Conservation (phyloP, 2,888 invertebrate genomes). For the Xanthia icteritia region DNA sequence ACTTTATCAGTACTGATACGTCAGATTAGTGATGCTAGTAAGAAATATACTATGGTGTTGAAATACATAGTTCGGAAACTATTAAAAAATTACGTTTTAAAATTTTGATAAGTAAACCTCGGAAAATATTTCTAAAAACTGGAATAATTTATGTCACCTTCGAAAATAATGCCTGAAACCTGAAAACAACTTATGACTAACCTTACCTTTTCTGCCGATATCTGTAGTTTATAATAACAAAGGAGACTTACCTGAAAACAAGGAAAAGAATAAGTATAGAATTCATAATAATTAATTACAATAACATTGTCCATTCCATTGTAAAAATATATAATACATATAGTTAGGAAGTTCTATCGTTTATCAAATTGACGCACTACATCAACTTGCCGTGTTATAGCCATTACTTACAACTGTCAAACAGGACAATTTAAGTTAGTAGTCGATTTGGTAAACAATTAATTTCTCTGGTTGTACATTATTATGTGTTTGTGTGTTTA, state of each 20-base stretch:
- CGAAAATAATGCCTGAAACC: not conserved
- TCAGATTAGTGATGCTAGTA: too few species aligned
- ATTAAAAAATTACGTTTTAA: not conserved
- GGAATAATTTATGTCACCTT: too few species aligned
- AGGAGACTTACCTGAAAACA: constrained; percentile 58
- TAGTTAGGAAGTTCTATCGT: not conserved
- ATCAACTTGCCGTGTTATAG: too few species aligned
- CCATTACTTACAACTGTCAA: not conserved
- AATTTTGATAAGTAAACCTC: not conserved
- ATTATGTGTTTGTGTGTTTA: not conserved
- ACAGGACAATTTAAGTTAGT: not conserved
- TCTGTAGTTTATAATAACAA: not conserved
- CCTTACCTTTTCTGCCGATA: constrained; percentile 43
- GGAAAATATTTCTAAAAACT: not conserved
- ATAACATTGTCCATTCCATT: not conserved
- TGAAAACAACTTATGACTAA: constrained; percentile 27
- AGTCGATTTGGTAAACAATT: not conserved
- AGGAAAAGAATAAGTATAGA: not conserved
- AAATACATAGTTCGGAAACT: too few species aligned
- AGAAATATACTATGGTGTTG: too few species aligned
- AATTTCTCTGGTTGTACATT: not conserved
- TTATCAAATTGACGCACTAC: too few species aligned
- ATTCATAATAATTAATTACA: not conserved
- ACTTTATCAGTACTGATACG: not conserved
- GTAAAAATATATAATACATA: too few species aligned